Conservation (phyloP, 2,888 invertebrate genomes). For the Corbicula japonica region DNA sequence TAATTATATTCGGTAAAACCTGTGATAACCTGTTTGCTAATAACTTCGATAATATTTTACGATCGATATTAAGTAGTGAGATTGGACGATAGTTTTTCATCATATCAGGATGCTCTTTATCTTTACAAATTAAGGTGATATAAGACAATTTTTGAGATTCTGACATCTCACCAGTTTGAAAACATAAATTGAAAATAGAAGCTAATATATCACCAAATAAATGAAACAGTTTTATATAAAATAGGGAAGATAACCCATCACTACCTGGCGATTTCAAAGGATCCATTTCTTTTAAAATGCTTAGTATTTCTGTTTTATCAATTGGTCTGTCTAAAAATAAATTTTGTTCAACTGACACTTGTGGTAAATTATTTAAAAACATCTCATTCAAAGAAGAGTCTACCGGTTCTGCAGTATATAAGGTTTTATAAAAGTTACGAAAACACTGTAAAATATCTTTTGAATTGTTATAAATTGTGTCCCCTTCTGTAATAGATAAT, state of each 20-base stretch:
- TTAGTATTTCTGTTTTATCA: conserved; percentile 20
- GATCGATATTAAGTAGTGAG: conserved; percentile 65
- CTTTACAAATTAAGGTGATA: conserved; percentile 63
- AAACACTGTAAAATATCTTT: conserved; percentile 28
- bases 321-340: conserved; percentile 10
- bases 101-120: conserved; percentile 38
- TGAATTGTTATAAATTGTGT: not conserved
- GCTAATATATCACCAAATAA: conserved; percentile 42
- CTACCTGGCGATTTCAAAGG: conserved; percentile 43
- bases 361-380: conserved; percentile 30
- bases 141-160: conserved; percentile 46
- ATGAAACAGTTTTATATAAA: conserved; percentile 48
- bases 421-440: conserved; percentile 26
- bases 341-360: conserved; percentile 18
- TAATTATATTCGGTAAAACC: conserved; percentile 54
- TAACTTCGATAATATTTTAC: conserved; percentile 68
- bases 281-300: conserved; percentile 27
- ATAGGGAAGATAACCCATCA: conserved; percentile 37
- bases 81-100: conserved; percentile 70
- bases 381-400: conserved; percentile 1
- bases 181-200: conserved; percentile 19
- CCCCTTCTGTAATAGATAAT: conserved; percentile 2
- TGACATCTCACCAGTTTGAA: conserved; percentile 35
- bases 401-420: conserved; percentile 26
- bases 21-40: conserved; percentile 53